Base-by-base conservation (phyloP, 2,113 vertebrate species). In the Zapus hudsonius region DNA sequence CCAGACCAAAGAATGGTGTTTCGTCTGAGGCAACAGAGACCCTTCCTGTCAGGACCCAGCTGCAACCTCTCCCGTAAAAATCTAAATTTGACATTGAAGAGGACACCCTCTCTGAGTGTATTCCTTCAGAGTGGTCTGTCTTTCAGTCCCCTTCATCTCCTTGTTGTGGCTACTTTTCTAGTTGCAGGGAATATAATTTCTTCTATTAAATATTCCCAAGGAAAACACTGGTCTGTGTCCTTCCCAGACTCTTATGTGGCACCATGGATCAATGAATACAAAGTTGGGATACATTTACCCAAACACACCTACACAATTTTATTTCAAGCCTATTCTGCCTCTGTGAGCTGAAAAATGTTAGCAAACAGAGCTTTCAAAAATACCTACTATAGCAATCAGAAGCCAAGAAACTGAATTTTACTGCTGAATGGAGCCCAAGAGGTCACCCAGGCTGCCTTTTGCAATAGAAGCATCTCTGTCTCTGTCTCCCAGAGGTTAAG, bases 361-460 rank as follows among this genome's bases (percentile, higher is more conserved):
- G 52, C n/a, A 92, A 88, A 73, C 44, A 73, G 42, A 93, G 73
- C 12, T 90, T 93, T 87, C 52, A 36, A 73, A 91, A n/a, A 38
- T 61, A 52, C 33, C 63, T 59, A 15, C 52, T 82, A 0, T 76
- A 84, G 63, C 47, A n/a, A 87, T 69, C n/a, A 89, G 75, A 85
- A 79, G 67, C 73, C 66, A 88, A 81, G 75, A 78, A 84, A 80
- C 23, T 92, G 44, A 89, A 80, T 44, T 64, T 88, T 40, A 80
- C 72, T n/a, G 27, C 87, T 73, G 47, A 38, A n/a, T 64, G 11
- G 66, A 76, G 29, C 25, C 76, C 67, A 27, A 73, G 33, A 73
- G 29, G 29, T 83, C 66, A 55, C 40, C 19, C 44, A 25, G 33
- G 19, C 40, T 52, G 88, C 16, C 1, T 75, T 78, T 87, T 85